Percentiles rank a stretch among this genome's conserved stretches.
These are phyloP conservation scores for Urechis unicinctus DNA, from an alignment of 2,888 invertebrate species.

Conservation along the genomic window DNA sequence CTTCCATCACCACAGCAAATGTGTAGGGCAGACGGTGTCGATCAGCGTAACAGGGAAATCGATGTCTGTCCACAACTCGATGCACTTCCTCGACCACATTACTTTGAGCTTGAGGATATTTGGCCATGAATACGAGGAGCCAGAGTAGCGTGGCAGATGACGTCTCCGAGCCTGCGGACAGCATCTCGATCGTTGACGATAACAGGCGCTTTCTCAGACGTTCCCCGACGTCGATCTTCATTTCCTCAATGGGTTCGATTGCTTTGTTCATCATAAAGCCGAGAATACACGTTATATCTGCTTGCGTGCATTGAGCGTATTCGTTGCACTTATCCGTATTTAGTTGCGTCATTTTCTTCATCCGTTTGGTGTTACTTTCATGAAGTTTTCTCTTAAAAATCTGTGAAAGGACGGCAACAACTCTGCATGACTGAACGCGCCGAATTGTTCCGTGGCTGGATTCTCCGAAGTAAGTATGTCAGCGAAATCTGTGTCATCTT, in stretches of 20 bases:
- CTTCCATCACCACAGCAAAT: conserved; percentile 34
- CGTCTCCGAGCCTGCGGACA: conserved; percentile 44
- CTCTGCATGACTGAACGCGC: conserved; percentile 14
- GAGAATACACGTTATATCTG: conserved; percentile 1
- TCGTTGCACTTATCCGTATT: not conserved
- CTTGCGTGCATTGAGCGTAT: not conserved
- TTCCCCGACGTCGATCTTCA: not conserved
- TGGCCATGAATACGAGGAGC: conserved; percentile 36
- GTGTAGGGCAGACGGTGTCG: conserved; percentile 29
- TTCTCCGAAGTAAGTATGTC: conserved; percentile 8
- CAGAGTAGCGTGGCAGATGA: conserved; percentile 39
- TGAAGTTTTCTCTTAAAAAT: not conserved
- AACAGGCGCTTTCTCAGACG: conserved; percentile 21
- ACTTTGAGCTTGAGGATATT: conserved; percentile 30
- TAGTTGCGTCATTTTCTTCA: not conserved
- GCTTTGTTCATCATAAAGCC: conserved; percentile 6
- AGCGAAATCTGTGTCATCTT: conserved; percentile 8
- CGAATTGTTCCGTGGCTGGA: conserved; percentile 14
- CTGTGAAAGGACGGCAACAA: conserved; percentile 10
- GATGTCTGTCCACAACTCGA: conserved; percentile 13
- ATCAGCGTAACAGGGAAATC: conserved; percentile 23
- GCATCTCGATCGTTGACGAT: conserved; percentile 33
- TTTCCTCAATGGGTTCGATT: not conserved
- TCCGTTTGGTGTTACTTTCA: conserved; percentile 7
- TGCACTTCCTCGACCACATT: conserved; percentile 33